These are phyloP conservation scores for Nannoperca australis DNA, from an alignment of 2,797 vertebrate genomes.

Conservation along the genomic window DNA sequence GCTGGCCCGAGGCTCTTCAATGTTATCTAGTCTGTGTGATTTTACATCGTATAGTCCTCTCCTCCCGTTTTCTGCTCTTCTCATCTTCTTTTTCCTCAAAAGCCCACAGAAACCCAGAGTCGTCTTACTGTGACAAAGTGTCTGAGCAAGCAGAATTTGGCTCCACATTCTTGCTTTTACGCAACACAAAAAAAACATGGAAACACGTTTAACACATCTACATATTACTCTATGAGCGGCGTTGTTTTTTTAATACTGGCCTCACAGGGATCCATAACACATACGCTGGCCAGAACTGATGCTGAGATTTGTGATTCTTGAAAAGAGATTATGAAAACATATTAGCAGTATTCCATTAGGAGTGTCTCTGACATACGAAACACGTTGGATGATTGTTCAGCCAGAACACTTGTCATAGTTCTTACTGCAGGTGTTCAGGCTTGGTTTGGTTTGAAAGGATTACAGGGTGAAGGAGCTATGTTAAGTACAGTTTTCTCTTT, in stretches of 20 bases:
- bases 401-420: slow-evolving; percentile 46
- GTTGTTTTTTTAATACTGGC: background rate
- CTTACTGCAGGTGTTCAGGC: slow-evolving; percentile 64
- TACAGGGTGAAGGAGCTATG: slow-evolving; percentile 62
- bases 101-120: slow-evolving; percentile 31
- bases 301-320: slow-evolving; percentile 33
- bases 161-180: background rate
- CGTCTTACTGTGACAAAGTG: slow-evolving; percentile 30
- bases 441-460: slow-evolving; percentile 61
- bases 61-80: slow-evolving; percentile 38
- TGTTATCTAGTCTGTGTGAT: slow-evolving; percentile 72
- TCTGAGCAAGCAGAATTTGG: background rate
- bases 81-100: slow-evolving; percentile 34
- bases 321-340: slow-evolving; percentile 36
- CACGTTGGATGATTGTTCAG: slow-evolving; percentile 5
- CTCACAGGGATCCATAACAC: slow-evolving; percentile 10
- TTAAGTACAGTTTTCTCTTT: slow-evolving; percentile 64
- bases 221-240: background rate
- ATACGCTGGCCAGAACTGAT: background rate
- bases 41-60: slow-evolving; percentile 54
- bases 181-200: background rate
- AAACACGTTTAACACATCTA: background rate
- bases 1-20: slow-evolving; percentile 72
- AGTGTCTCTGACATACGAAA: slow-evolving; percentile 34
- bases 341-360: slow-evolving; percentile 12